These are phyloP conservation scores for Protaetia brevitarsis DNA, from an alignment of 1,140 invertebrate species.

Conservation along the genomic window DNA sequence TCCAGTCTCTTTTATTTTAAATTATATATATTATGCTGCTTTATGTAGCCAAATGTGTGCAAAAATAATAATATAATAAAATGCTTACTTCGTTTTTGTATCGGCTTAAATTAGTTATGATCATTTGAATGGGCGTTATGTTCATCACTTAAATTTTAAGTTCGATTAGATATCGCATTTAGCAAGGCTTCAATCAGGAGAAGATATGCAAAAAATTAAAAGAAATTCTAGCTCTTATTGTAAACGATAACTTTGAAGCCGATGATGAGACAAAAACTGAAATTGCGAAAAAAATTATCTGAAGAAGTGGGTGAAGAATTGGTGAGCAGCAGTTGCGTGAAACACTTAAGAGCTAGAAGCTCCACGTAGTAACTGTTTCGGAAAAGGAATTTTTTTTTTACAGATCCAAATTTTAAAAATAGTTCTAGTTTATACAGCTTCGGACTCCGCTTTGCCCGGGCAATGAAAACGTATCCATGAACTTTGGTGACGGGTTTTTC, in stretches of 20 bases:
- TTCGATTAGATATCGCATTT: not conserved
- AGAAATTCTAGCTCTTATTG: not conserved
- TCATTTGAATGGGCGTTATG: not conserved
- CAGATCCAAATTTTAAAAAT: constrained; percentile 18
- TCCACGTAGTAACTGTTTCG: constrained; percentile 4
- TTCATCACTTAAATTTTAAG: not conserved
- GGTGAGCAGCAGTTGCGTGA: constrained; percentile 8
- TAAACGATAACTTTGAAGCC: constrained; percentile 19
- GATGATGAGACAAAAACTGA: not conserved
- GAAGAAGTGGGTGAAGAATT: constrained; percentile 4
- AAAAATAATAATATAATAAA: not conserved
- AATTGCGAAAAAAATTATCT: not conserved
- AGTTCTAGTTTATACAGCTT: not conserved
- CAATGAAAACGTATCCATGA: constrained; percentile 27
- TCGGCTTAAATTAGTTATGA: not conserved
- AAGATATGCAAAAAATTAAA: constrained; percentile 24
- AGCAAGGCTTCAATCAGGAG: constrained; percentile 5
- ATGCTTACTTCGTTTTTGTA: not conserved
- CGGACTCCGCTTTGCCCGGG: constrained; percentile 2
- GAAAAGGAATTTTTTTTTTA: constrained; percentile 17
- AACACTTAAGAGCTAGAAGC: not conserved
- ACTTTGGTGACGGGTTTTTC: constrained; percentile 19
- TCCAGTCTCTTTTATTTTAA: too few relatives aligned
- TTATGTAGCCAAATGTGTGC: not conserved
- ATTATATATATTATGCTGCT: not conserved